Evolutionary conservation across 2,113 vertebrate species (phyloP).

Genomic region (Bambusicola thoracicus): DNA sequence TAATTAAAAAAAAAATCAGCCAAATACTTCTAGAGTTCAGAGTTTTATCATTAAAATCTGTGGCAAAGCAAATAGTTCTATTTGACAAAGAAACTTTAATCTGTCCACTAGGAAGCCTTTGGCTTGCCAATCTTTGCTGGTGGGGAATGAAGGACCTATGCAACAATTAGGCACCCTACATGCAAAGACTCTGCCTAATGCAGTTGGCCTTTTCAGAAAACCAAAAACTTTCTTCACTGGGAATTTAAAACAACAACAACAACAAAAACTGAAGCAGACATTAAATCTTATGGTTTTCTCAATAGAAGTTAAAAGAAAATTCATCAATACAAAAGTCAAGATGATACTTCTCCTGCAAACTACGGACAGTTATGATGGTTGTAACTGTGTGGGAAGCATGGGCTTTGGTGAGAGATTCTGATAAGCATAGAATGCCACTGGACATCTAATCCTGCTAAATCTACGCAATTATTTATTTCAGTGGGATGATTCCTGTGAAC

Average conservation of each 20-base stretch:
- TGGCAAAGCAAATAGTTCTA: not conserved
- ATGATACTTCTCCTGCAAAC: not conserved
- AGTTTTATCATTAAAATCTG: not conserved
- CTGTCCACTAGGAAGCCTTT: not conserved
- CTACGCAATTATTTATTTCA: conserved; percentile 56
- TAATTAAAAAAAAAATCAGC: not conserved
- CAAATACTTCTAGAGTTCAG: not conserved
- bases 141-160: not conserved
- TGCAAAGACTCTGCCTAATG: not conserved
- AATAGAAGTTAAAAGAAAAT: not conserved
- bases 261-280: not conserved
- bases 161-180: rapidly evolving
- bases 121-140: not conserved
- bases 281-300: not conserved
- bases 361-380: not conserved
- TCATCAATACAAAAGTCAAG: not conserved
- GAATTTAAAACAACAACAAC: not conserved
- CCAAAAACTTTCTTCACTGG: not conserved
- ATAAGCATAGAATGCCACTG: not conserved
- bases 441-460: conserved; percentile 33
- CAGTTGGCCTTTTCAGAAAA: not conserved
- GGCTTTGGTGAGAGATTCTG: not conserved
- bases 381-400: not conserved
- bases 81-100: not conserved
- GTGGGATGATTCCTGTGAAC: conserved; percentile 1